Conservation (phyloP, 2,888 invertebrate genomes). For the Caradrina clavipalpis region DNA sequence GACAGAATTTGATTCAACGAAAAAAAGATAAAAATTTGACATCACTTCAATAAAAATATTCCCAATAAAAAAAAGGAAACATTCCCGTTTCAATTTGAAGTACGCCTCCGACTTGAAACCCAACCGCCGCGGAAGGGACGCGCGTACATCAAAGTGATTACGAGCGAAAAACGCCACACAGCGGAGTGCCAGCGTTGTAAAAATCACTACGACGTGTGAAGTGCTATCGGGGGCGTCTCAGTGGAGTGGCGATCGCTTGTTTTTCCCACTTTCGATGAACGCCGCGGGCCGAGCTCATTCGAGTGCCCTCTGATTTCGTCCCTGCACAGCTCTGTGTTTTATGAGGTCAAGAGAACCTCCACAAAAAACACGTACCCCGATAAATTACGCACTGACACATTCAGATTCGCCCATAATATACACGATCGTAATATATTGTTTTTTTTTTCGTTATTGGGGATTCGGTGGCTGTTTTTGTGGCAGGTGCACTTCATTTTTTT, state of each 20-base stretch:
- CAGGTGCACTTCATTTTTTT: constrained; percentile 64
- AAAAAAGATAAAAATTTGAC: constrained; percentile 24
- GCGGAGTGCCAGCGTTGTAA: constrained; percentile 87
- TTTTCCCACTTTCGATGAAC: constrained; percentile 89
- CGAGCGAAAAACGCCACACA: constrained; percentile 85
- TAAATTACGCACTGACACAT: constrained; percentile 91
- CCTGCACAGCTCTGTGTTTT: constrained; percentile 87
- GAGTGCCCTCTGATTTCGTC: constrained; percentile 85
- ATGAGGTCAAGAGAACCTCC: constrained; percentile 90
- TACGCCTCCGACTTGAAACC: constrained; percentile 62
- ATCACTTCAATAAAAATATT: constrained; percentile 41
- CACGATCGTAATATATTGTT: constrained; percentile 88
- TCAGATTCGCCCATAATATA: constrained; percentile 89
- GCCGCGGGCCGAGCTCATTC: constrained; percentile 81
- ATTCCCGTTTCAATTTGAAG: constrained; percentile 62
- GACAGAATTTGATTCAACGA: constrained; percentile 12
- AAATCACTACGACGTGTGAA: constrained; percentile 90
- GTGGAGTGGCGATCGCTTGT: constrained; percentile 90
- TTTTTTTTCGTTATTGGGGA: constrained; percentile 75
- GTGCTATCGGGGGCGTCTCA: constrained; percentile 86
- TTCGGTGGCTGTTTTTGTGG: constrained; percentile 66
- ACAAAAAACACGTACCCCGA: constrained; percentile 88
- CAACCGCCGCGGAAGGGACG: constrained; percentile 61
- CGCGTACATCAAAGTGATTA: constrained; percentile 87
- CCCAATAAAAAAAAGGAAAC: constrained; percentile 57